Evolutionary conservation across 2,113 vertebrate species (phyloP), one percentile per base, ranked within the genome.

Genomic region (Trachemys scripta): DNA sequence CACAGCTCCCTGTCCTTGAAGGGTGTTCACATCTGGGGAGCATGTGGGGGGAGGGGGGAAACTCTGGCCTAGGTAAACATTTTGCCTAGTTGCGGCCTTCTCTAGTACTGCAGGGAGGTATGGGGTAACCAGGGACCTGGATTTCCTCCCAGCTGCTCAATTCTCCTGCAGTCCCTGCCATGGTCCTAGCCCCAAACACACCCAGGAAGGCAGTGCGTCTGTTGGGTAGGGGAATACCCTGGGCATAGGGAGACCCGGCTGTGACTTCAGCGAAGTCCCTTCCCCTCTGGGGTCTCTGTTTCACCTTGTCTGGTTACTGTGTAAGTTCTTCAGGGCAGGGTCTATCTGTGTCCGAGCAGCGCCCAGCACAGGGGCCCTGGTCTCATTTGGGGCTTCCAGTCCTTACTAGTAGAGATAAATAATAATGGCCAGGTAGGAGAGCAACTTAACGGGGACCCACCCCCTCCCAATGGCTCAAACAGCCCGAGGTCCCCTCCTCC

Each of bases 321-420:
- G 35, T 69, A 2, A 20, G 16, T 35, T 38, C 35, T 38, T 69
- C 65, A 69, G 65, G 17, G 35, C 65, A n/a, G 65, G 65, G 17
- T 16, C 13, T 19, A 2, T 17, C 59, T 35, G 59, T 88, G 25
- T 62, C 22, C 20, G 75, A 90, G 47, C 80, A 82, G 27, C 7
- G 0, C 4, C 57, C 57, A 75, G 87, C 75, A 17, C 29, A 50
- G 50, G 8, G 75, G 54, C 50, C 69, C 81, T 80, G n/a, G n/a
- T 83, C 8, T 79, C 53, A 85, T 86, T 50, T 85, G 80, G 80
- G 88, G 59, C 49, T 95, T 69, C 42, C n/a, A 94, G 13, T 47
- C 17, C 83, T 19, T 4, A 16, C 65, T 38, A n/a, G n/a, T 16
- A 19, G 54, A 92, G 76, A 49, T 25, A 82, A 80, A 17, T 87